Base-by-base conservation (phyloP, 2,797 vertebrate genomes). In the Phalloptychus januarius region DNA sequence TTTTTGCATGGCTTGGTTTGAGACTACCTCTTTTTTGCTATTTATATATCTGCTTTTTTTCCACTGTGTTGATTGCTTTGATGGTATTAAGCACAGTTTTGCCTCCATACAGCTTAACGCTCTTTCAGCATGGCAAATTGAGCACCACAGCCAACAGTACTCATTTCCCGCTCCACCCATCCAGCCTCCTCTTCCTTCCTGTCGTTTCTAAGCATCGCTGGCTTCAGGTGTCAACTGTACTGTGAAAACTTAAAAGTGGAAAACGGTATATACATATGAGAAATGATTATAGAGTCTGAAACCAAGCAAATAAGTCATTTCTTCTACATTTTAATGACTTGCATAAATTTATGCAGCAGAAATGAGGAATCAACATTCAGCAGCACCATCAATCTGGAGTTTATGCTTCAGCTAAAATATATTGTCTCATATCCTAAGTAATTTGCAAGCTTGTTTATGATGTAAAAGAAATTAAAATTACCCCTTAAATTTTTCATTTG, bases 201-300 rank as follows among this genome's bases (percentile, higher is more conserved):
- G 86, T 81, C 67, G 91, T 87, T 93, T 61, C 95, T 93, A 92
- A 79, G 77, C 85, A 85, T 94, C 87, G 91, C 85, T 91, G 89
- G 96, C 96, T 96, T 96, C 92, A 92, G 94, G 94, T 96, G 93
- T 96, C 94, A 96, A 97, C 96, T 97, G 97, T 97, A 97, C 97
- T 97, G 96, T 97, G 96, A 96, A 95, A 96, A 94, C 95, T 79
- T 82, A 67, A 86, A 85, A 79, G 77, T 40, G 20, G 74, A 85
- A 75, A 73, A 31, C 65, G 56, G 31, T 31, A 48, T 63, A 72
- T 15, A 48, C 58, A 79, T 40, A 76, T 67, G 67, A 77, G 76
- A 65, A 80, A 84, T 33, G 7, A 84, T 89, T 72, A 79, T 72
- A 40, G 67, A 82, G 78, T 74, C 54, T 20, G 61, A 87, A 78